These are phyloP conservation scores for Cylas formicarius DNA, from an alignment of 1,140 invertebrate genomes.

Conservation along the genomic window DNA sequence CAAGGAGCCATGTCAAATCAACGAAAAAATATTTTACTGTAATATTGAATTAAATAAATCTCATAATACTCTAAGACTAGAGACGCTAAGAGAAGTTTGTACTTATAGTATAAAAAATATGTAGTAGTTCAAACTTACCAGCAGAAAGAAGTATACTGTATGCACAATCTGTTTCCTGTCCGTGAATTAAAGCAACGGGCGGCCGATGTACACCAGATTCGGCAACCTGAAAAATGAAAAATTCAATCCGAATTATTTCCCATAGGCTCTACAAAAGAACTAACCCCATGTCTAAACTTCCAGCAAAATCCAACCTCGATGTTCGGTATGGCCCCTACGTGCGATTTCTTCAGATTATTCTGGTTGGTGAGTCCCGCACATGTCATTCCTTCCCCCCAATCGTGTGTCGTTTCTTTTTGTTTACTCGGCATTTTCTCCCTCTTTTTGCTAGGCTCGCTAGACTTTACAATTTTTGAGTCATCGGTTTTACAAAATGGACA, in stretches of 20 bases:
- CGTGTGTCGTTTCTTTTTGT: constrained; percentile 41
- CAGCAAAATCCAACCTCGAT: constrained; percentile 80
- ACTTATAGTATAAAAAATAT: no score
- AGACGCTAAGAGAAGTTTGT: no score
- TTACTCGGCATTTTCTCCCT: constrained; percentile 57
- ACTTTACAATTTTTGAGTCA: constrained; percentile 66
- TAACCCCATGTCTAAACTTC: constrained; percentile 75
- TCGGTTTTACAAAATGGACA: constrained; percentile 73
- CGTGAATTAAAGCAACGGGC: constrained; percentile 79
- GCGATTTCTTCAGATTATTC: constrained; percentile 65
- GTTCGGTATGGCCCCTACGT: constrained; percentile 77
- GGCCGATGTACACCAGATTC: constrained; percentile 68
- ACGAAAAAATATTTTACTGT: no score
- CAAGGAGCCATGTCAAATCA: no score
- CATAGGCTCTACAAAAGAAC: not conserved
- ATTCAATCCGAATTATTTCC: no score
- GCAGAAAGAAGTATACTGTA: constrained; percentile 81
- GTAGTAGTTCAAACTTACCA: no score
- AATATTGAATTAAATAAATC: no score
- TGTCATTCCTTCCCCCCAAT: constrained; percentile 85
- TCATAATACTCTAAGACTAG: no score
- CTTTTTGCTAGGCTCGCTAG: constrained; percentile 63
- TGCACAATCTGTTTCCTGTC: constrained; percentile 69
- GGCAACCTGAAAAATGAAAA: constrained; percentile 52
- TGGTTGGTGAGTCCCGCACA: constrained; percentile 66